phyloP scores from a whole-genome alignment of 2,888 invertebrate genomes.

The Cristatella mucedo region DNA sequence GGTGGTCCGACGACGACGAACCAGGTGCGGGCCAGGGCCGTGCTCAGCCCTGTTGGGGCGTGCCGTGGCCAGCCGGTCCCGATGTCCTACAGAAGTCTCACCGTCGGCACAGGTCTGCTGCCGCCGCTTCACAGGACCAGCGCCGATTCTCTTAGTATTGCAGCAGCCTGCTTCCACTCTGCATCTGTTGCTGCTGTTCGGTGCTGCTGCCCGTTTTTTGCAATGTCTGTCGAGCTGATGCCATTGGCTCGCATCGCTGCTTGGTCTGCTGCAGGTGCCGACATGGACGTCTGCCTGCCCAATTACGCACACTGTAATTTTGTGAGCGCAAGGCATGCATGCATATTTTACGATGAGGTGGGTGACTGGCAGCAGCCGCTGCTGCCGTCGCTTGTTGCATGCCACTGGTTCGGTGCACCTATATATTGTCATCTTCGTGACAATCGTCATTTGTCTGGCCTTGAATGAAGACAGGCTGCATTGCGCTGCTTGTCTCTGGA shows the following conservation, averaged over 20 bases:
- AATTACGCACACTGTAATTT: slow-evolving; percentile 33
- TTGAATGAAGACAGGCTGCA: too few relatives aligned
- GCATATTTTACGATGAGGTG: slow-evolving; percentile 37
- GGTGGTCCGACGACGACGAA: too few relatives aligned
- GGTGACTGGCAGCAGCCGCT: too few relatives aligned
- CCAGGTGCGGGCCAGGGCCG: slow-evolving; percentile 45
- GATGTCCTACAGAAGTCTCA: slow-evolving; percentile 54
- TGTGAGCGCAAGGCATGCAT: slow-evolving; percentile 35
- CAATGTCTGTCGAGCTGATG: neutral
- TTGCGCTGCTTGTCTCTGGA: too few relatives aligned
- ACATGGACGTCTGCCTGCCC: slow-evolving; percentile 44
- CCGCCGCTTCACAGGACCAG: too few relatives aligned
- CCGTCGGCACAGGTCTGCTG: slow-evolving; percentile 51
- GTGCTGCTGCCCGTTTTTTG: neutral
- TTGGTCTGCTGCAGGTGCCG: slow-evolving; percentile 28
- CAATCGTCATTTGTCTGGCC: too few relatives aligned
- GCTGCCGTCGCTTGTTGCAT: too few relatives aligned
- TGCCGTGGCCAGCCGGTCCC: slow-evolving; percentile 42
- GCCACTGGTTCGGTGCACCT: too few relatives aligned
- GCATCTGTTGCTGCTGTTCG: neutral
- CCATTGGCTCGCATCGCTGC: neutral
- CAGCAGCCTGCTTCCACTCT: too few relatives aligned
- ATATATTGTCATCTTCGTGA: too few relatives aligned
- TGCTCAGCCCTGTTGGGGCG: slow-evolving; percentile 49
- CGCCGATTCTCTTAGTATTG: too few relatives aligned